Evolutionary conservation across 2,797 vertebrate species (phyloP).

Genomic region (Tapirus indicus): DNA sequence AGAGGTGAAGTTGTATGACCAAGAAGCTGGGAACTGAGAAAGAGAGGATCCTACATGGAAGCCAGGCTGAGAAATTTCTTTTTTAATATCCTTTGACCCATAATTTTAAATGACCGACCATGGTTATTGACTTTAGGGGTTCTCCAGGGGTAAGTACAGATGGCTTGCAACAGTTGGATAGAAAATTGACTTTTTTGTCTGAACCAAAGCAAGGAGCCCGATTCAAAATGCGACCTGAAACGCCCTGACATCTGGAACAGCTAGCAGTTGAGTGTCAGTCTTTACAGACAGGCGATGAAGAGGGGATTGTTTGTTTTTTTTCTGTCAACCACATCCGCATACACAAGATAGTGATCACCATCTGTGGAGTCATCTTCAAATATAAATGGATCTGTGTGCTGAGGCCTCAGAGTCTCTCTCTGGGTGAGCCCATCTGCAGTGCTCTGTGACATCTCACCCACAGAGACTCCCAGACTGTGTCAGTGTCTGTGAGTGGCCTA

Average conservation of each 20-base stretch:
- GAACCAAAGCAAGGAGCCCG: not conserved
- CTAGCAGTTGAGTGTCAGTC: not conserved
- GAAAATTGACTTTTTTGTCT: not conserved
- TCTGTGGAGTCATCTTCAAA: not conserved
- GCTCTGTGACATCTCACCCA: not conserved
- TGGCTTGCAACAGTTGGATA: not conserved
- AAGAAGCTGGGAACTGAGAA: not conserved
- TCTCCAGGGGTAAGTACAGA: not conserved
- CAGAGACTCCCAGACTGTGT: not conserved
- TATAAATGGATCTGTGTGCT: not conserved
- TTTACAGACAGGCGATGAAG: not conserved
- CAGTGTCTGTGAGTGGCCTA: not conserved
- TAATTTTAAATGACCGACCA: not conserved
- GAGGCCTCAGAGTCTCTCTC: not conserved
- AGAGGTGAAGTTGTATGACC: not conserved
- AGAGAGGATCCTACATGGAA: not conserved
- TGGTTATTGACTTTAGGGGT: not conserved
- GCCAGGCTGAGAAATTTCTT: not conserved
- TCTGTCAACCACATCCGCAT: conserved; percentile 24
- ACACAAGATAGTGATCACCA: not conserved
- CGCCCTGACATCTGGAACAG: not conserved
- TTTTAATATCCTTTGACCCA: not conserved
- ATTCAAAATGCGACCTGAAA: not conserved
- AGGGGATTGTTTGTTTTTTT: not conserved
- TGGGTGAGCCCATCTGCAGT: not conserved